Percentiles rank a stretch among this genome's conserved stretches.
These are phyloP conservation scores for Ctenicera cuprea DNA, from an alignment of 2,888 invertebrate genomes.

Conservation along the genomic window DNA sequence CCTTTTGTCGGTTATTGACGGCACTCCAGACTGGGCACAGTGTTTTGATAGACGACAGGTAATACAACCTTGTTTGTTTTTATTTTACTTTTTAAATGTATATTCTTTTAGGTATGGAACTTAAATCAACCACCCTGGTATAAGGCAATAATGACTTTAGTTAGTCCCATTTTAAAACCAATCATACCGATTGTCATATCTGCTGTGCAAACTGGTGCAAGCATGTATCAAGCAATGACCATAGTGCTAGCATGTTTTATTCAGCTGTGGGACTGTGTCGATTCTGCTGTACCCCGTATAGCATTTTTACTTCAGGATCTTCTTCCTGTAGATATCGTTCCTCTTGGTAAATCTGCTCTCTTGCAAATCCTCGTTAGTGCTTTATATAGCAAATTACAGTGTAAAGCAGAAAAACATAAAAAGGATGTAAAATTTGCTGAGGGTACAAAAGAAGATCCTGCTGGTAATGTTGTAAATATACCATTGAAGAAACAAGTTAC, in stretches of 20 bases:
- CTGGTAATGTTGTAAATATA: constrained; percentile 11
- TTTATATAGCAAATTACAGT: constrained; percentile 80
- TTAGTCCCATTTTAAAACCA: constrained; percentile 78
- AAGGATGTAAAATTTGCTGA: constrained; percentile 60
- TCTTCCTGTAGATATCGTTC: constrained; percentile 81
- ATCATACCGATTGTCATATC: constrained; percentile 81
- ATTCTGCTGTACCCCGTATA: constrained; percentile 74
- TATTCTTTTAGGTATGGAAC: constrained; percentile 82
- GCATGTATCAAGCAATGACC: constrained; percentile 88
- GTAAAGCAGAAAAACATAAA: constrained; percentile 71
- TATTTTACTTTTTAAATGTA: neutral
- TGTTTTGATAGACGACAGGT: constrained; percentile 87
- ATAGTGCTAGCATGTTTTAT: constrained; percentile 82
- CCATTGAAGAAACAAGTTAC: constrained; percentile 37
- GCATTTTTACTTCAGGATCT: constrained; percentile 80
- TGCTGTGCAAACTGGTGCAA: constrained; percentile 84
- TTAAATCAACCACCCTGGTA: constrained; percentile 87
- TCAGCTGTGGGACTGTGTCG: constrained; percentile 81
- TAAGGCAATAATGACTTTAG: constrained; percentile 81
- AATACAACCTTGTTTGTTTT: neutral
- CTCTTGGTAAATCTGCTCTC: constrained; percentile 82
- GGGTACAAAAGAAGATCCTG: constrained; percentile 26
- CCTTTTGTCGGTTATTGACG: constrained; percentile 77
- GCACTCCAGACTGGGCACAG: constrained; percentile 79
- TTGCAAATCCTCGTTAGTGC: constrained; percentile 83